Evolutionary conservation across 2,888 invertebrate genomes (phyloP), one percentile per base, ranked within the genome.

Genomic region (Candidula unifasciata): DNA sequence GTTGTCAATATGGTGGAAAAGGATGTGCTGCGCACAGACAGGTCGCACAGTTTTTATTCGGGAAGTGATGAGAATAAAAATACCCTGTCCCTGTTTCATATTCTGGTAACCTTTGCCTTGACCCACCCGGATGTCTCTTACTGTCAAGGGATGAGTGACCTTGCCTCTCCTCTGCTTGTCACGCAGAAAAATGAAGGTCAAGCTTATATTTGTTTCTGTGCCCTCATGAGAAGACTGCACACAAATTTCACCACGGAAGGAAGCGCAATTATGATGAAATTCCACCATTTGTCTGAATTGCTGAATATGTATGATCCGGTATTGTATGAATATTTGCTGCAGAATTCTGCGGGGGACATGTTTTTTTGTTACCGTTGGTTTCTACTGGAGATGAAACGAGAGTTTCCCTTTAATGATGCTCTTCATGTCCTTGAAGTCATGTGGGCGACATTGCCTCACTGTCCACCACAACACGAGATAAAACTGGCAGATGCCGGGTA

Each of bases 331-430:
- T 98, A 98, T 93, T 95, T 99, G 33, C 97, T 97, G 94, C 95
- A 95, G 0, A 97, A 97, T 92, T 96, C 92, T 95, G 98, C 98
- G 0, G 97, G 98, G 90, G 98, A 99, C 94, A 94, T 99, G 82
- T 95, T 99, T 1, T 99, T 99, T 94, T 98, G 98, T 94, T 99
- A 99, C 93, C 96, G 99, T 73, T 99, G 99, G 99, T 94, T 99
- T 6, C 94, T 99, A 44, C 94, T 99, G 24, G 99, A 99, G 94
- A 96, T 99, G 96, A 99, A 99, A 94, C 95, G 99, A 0, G 99
- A 99, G 94, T 99, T 99, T 93, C 97, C 98, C 1, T 97, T 99
- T 92, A 98, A 98, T 80, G 98, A 99, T 93, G 97, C 98, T 0
- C 95, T 99, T 82, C 95, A 97, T 88, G 98, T 99, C 97, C 95